Base-by-base conservation (phyloP, 2,888 invertebrate species). In the Nysson spinosus region DNA sequence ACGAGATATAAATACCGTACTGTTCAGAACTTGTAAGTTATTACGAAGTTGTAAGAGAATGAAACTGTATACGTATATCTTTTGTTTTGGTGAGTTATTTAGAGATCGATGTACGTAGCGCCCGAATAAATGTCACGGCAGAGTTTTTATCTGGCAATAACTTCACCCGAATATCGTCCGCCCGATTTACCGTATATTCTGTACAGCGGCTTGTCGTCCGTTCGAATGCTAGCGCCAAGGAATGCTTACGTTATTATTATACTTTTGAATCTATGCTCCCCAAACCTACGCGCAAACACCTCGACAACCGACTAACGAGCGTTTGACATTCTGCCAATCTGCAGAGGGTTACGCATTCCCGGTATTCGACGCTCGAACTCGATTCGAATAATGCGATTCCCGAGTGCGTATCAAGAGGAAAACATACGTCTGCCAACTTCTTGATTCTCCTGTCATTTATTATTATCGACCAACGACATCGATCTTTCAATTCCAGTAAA, bases 281-380 rank as follows among this genome's bases (percentile, higher is more conserved):
- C 46, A 47, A 54, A 43, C 49, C 22, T 19, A 28, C 60, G 28
- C 52, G 37, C 49, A 50, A 39, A 56, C 56, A 68, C 17, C 54
- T 43, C 24, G 52, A 51, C 35, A 56, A 30, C 39, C 43, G 52
- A 49, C 71, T 74, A 74, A 74, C 75, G 71, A 72, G 72, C 47
- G 60, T 61, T 55, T 74, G 74, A 74, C 69, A 70, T 51, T 60
- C 63, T 74, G 74, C 74, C 74, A 74, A 68, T 68, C 57, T 50
- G 55, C 58, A 50, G 64, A 51, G 17, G 49, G 17, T 30, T 34
- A 37, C 43, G 4, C 20, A n/a, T 14, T 12, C 3, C 42, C 22
- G 17, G 32, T 17, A 39, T 44, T 62, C 42, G 39, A 62, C 26
- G 32, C 11, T 34, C 34, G 39, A 39, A 50, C 20, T 34, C 34